Base-by-base conservation (phyloP, 2,113 vertebrate genomes). In the Poeciliopsis retropinna region DNA sequence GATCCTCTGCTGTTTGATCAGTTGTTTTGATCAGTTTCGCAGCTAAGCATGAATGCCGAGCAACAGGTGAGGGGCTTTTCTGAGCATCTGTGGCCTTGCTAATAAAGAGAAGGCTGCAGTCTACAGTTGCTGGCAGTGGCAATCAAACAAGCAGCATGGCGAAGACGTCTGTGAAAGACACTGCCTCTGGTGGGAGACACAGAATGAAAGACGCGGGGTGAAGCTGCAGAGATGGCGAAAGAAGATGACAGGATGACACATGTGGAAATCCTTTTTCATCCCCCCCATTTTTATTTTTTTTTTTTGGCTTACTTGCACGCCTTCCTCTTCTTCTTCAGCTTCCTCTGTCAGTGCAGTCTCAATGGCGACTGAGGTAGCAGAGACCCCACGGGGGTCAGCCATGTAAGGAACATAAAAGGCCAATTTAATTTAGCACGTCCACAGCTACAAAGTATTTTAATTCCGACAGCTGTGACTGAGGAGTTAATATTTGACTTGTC, bases 401-500 rank as follows among this genome's bases (percentile, higher is more conserved):
- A 95, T 97, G 96, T 97, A 94, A 96, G 96, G 97, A 98, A 99
- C 97, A 99, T 99, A 98, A 99, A 95, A 99, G 98, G 97, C 96
- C 98, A 99, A 99, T 99, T 99, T 99, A 99, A 99, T 99, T 99
- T 99, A 93, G 96, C 95, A 95, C 97, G 97, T 98, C 97, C 97
- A 93, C 94, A 94, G 96, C 96, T 98, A 96, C 97, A 97, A 98
- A 99, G 98, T 98, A 99, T 99, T 99, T 99, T 99, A 99, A 99
- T 99, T 99, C 96, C 96, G 98, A 99, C 98, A 99, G 98, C 97
- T 98, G 97, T 99, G 98, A 99, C 97, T 98, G 98, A 99, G 98
- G 97, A 99, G 98, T 99, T 99, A 99, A 99, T 99, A 99, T 99
- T 98, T 99, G 97, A 99, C 96, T 98, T 99, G 98, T 99, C 98